These are phyloP conservation scores for Drosophila longiperda DNA, from an alignment of 2,888 invertebrate genomes.

Conservation along the genomic window DNA sequence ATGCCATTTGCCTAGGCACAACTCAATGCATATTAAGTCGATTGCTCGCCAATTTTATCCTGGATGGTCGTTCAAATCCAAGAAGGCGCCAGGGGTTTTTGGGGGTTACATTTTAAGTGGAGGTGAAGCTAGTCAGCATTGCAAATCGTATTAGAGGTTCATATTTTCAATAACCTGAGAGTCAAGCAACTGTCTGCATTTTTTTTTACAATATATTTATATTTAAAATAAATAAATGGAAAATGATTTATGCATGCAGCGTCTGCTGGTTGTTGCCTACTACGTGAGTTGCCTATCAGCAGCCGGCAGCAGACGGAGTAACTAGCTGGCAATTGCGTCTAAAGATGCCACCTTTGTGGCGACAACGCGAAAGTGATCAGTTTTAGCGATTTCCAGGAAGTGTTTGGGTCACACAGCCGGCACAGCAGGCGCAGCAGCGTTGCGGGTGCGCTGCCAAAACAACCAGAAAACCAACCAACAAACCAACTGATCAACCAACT, in stretches of 20 bases:
- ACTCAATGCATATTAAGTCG: slow-evolving; percentile 51
- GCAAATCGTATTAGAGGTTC: slow-evolving; percentile 67
- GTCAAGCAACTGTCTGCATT: slow-evolving; percentile 31
- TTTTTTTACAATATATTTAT: slow-evolving; percentile 25
- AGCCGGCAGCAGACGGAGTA: slow-evolving; percentile 6
- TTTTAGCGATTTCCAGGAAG: slow-evolving; percentile 72
- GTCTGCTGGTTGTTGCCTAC: slow-evolving; percentile 42
- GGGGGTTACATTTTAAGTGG: slow-evolving; percentile 7
- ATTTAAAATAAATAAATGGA: slow-evolving; percentile 69
- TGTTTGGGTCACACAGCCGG: slow-evolving; percentile 55
- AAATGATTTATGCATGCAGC: slow-evolving; percentile 73
- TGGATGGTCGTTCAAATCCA: slow-evolving; percentile 26
- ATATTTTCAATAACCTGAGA: slow-evolving; percentile 49
- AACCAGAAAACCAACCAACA: neutral
- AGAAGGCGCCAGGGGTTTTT: slow-evolving; percentile 1
- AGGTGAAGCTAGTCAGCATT: slow-evolving; percentile 54
- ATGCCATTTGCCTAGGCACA: slow-evolving; percentile 24
- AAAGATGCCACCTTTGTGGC: slow-evolving; percentile 76
- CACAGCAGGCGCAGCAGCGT: slow-evolving; percentile 21
- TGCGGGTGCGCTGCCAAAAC: slow-evolving; percentile 54
- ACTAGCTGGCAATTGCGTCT: slow-evolving; percentile 28
- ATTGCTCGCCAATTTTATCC: slow-evolving; percentile 47
- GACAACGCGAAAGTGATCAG: slow-evolving; percentile 50
- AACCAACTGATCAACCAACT: neutral
- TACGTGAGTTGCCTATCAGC: slow-evolving; percentile 51